Conservation (phyloP, 2,113 vertebrate species). For the Dryoscopus gambensis region DNA sequence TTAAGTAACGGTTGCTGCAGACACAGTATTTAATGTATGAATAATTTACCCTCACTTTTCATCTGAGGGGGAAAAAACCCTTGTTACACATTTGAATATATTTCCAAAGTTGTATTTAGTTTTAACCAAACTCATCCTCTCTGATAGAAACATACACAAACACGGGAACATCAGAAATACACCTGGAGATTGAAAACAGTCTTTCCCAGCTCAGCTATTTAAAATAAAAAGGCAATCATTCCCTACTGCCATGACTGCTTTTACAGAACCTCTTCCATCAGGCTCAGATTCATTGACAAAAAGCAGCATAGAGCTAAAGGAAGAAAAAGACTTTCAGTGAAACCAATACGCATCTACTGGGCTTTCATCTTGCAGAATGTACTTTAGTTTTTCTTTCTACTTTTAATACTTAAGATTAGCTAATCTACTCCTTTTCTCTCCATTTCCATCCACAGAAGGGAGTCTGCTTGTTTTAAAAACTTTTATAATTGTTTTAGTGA, state of each 20-base stretch:
- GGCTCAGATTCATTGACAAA: background rate
- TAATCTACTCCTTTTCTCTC: background rate
- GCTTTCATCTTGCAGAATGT: background rate
- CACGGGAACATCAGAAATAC: background rate
- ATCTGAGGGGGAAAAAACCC: rapidly evolving
- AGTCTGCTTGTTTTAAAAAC: background rate
- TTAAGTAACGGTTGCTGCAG: background rate
- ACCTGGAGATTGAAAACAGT: background rate
- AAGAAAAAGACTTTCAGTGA: background rate
- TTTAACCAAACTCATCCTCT: background rate
- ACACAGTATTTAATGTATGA: background rate
- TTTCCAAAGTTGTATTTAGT: background rate
- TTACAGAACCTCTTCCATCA: background rate
- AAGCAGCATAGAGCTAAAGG: background rate
- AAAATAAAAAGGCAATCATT: background rate
- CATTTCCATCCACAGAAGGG: background rate
- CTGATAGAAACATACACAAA: background rate
- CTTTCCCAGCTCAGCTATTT: background rate
- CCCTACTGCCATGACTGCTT: background rate
- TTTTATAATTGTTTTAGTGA: background rate
- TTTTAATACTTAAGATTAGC: background rate
- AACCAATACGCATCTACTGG: background rate
- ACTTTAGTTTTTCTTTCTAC: background rate
- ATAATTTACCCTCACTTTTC: background rate
- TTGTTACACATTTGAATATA: background rate